Base-by-base conservation (phyloP, 1,140 invertebrate species). In the Drosophila rhopaloa region DNA sequence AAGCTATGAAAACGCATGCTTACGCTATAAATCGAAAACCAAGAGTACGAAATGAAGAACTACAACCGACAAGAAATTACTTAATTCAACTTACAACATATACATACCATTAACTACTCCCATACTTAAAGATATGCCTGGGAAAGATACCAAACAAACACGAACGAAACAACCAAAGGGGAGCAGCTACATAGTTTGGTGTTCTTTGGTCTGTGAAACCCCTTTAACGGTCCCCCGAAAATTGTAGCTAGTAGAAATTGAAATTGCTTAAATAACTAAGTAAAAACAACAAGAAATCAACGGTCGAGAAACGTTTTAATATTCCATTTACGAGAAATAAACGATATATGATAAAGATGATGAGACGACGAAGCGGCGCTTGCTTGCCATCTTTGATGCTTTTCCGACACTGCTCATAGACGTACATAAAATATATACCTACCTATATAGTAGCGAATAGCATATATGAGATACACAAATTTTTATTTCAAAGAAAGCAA, bases 171-270 rank as follows among this genome's bases (percentile, higher is more conserved):
- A 41, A 32, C 14, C 61, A 32, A 32, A 32, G 13, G 19, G 27
- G 16, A 43, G 61, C 38, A 27, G 62, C 27, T 41, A 32, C 24
- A 35, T 11, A 40, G 56, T 19, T 58, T 38, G 38, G 60, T 40
- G 51, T 44, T 44, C 60, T 55, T 43, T 32, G 46, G 14, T 14
- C 41, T 11, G 41, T 44, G n/a, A 38, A 54, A 54, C 29, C 16
- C 13, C 41, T 55, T 55, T 19, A 13, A 44, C 51, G 62, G 24
- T 44, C 29, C 43, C 65, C 65, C 40, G 41, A 78, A 76, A 90
- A 81, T 74, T 43, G 85, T 85, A 90, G 85, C 66, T 90, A 89
- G 85, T 90, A 90, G 77, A 90, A 89, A 90, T 89, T 89, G 59
- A 66, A 89, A 78, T 90, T 90, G 85, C 85, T 90, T 89, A 79